Percentiles rank a stretch among this genome's conserved stretches.
Evolutionary conservation across 2,113 vertebrate species (phyloP).

Genomic region (Ceyx cyanopectus): DNA sequence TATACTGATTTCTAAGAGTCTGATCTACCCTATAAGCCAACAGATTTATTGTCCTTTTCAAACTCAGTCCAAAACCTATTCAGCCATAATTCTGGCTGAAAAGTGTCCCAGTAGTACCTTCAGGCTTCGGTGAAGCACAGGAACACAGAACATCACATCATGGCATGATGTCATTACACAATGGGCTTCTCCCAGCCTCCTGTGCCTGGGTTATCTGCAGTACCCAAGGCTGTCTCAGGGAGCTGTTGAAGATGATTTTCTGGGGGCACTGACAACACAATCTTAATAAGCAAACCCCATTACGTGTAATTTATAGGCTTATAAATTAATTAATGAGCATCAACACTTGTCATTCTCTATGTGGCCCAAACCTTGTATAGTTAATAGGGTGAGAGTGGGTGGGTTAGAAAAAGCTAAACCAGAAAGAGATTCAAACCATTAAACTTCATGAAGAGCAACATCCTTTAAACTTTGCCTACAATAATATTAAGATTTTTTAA

Average conservation of each 20-base stretch:
- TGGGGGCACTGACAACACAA: neutral
- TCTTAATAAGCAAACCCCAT: neutral
- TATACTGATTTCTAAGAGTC: neutral
- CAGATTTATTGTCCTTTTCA: neutral
- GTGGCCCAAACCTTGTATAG: neutral
- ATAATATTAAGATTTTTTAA: neutral
- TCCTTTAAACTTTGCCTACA: neutral
- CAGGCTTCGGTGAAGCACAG: neutral
- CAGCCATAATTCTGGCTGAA: neutral
- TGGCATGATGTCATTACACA: rapidly evolving
- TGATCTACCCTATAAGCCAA: neutral
- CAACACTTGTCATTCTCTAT: neutral
- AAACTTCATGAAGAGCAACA: neutral
- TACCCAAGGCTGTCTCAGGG: neutral
- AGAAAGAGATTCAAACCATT: neutral
- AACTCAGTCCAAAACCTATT: neutral
- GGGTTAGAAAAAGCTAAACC: neutral
- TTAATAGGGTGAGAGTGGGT: neutral
- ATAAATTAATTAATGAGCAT: neutral
- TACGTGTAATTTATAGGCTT: neutral
- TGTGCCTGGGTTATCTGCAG: neutral
- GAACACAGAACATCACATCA: neutral
- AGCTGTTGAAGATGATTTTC: neutral
- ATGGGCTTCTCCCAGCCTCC: neutral
- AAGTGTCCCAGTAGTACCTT: neutral